Evolutionary conservation across 2,113 vertebrate genomes (phyloP), one percentile per base, ranked within the genome.

Genomic region (Bothrops jararaca): DNA sequence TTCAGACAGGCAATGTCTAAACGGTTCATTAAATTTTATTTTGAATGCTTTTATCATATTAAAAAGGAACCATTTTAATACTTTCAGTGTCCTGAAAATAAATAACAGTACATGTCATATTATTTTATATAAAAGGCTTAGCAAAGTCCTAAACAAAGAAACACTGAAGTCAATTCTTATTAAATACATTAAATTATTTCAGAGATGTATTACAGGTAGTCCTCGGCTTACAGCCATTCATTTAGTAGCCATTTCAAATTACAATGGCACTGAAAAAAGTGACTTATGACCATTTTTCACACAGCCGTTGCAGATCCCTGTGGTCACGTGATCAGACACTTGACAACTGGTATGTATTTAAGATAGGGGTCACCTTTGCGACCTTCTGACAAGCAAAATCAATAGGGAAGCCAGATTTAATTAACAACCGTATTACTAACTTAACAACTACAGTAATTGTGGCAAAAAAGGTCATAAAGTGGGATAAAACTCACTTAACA

Each of bases 21-120:
- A 1, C 26, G 5, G 74, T 39, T 26, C 26, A 54, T 20, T n/a
- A 54, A n/a, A 88, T 23, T 34, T 54, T 86, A 1, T 86, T 34
- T 86, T 87, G 26, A 87, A 87, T n/a, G 23, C 1, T n/a, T 93
- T 50, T 53, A 89, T 91, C 89, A 90, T 93, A 91, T 12, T 89
- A 18, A 86, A 89, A 93, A 58, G 10, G 20, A 50, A 18, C 15
- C 10, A 64, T 42, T 54, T 50, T 42, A 80, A 64, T 53, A 74
- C 3, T 86, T 53, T 42, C 50, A 89, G 52, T 10, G 42, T 4
- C 24, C 18, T 39, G 22, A 50, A 48, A 10, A 90, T 60, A 48
- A 26, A 45, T 50, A 90, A 26, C 10, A 22, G 12, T n/a, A 9
- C 9, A 54, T 39, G n/a, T 88, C 90, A 1, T 89, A 74, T 89